Conservation (phyloP, 1,140 invertebrate genomes). For the Phocides pigmalion region DNA sequence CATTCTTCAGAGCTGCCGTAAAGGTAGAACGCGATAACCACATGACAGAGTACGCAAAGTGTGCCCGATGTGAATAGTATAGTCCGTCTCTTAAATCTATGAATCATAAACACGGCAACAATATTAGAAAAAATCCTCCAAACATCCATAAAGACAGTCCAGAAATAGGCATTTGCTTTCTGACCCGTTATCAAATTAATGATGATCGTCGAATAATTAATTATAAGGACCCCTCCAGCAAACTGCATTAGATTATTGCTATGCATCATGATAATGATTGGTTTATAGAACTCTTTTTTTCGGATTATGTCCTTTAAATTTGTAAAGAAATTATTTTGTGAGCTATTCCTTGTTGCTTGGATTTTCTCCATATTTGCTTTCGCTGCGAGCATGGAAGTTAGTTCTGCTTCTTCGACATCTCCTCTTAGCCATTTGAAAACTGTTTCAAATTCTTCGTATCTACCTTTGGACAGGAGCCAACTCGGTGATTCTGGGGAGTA, state of each 20-base stretch:
- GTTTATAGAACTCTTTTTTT: constrained; percentile 67
- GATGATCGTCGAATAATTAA: constrained; percentile 87
- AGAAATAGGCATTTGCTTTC: constrained; percentile 83
- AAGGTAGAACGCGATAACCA: constrained; percentile 55
- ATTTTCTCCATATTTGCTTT: constrained; percentile 40
- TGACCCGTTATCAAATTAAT: constrained; percentile 79
- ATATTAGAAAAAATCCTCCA: constrained; percentile 77
- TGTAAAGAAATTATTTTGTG: constrained; percentile 33
- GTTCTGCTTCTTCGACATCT: constrained; percentile 58
- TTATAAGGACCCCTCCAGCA: constrained; percentile 78
- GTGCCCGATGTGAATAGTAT: constrained; percentile 54
- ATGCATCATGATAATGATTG: constrained; percentile 63
- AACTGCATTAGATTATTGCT: constrained; percentile 56
- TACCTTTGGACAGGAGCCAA: constrained; percentile 84
- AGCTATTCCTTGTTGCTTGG: constrained; percentile 18
- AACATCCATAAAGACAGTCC: constrained; percentile 86
- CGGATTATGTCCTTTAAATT: constrained; percentile 40
- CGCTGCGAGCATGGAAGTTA: constrained; percentile 64
- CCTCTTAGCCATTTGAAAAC: constrained; percentile 82
- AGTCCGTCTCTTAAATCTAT: constrained; percentile 56
- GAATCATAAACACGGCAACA: constrained; percentile 59
- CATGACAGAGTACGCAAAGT: constrained; percentile 48
- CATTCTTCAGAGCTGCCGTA: constrained; percentile 40
- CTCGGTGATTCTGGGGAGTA: constrained; percentile 88
- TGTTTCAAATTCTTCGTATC: constrained; percentile 70